phyloP scores from a whole-genome alignment of 2,888 invertebrate species.

The Lasius fuliginosus region DNA sequence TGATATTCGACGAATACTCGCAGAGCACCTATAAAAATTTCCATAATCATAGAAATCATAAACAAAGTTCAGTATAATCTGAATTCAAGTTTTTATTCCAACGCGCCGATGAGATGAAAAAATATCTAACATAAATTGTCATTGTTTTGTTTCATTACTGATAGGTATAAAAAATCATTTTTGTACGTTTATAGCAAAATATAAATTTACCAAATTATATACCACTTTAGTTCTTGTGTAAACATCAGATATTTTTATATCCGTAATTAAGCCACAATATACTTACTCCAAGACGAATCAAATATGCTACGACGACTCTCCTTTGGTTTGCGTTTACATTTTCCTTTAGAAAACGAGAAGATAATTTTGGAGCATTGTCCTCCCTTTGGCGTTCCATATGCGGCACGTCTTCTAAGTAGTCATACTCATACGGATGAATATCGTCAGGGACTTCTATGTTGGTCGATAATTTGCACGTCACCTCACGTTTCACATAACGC shows the following conservation, averaged over 20 bases:
- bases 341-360: conserved; percentile 62
- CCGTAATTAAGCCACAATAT: background rate
- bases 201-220: background rate
- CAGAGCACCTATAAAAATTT: conserved; percentile 71
- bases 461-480: background rate
- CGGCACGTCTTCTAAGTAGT: conserved; percentile 68
- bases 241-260: background rate
- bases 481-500: background rate
- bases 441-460: background rate
- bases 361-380: conserved; percentile 52
- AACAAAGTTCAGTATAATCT: background rate
- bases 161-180: background rate
- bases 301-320: conserved; percentile 72
- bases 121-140: background rate
- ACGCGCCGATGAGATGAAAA: background rate
- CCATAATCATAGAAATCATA: background rate
- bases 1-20: conserved; percentile 71
- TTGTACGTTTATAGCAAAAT: background rate
- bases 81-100: background rate
- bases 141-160: background rate
- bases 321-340: conserved; percentile 74
- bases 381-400: conserved; percentile 69
- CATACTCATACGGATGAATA: conserved; percentile 45
- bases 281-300: conserved; percentile 73
- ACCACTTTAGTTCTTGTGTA: background rate